Conservation (phyloP, 2,797 vertebrate species). For the Allobates femoralis region DNA sequence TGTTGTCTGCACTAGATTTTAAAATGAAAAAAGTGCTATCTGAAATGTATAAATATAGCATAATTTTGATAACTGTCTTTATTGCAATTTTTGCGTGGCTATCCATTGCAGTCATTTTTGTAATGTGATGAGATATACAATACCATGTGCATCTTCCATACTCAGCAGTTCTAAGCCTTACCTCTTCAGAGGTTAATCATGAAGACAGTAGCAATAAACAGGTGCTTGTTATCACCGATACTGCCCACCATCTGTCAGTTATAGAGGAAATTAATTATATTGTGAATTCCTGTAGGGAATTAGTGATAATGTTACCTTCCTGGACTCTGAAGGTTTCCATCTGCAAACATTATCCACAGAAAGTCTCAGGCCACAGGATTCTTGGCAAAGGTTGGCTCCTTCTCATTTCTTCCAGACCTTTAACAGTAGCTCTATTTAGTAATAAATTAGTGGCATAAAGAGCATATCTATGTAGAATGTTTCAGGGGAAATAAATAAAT, state of each 20-base stretch:
- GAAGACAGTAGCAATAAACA: conserved; percentile 33
- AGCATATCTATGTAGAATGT: neutral
- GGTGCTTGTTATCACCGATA: conserved; percentile 24
- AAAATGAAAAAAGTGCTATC: no score
- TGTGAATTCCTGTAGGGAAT: conserved; percentile 36
- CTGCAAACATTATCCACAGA: conserved; percentile 31
- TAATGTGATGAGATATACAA: neutral
- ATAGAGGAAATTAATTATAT: conserved; percentile 34
- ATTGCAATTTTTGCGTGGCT: no score
- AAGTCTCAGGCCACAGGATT: conserved; percentile 44
- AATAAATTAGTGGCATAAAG: neutral
- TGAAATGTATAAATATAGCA: no score
- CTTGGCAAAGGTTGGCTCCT: conserved; percentile 45
- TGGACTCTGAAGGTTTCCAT: conserved; percentile 48
- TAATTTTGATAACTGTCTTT: no score
- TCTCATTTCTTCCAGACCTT: neutral
- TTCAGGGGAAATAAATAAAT: neutral
- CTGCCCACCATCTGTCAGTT: conserved; percentile 36
- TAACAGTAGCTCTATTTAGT: neutral
- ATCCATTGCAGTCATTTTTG: neutral
- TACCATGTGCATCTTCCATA: neutral
- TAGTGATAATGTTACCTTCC: conserved; percentile 42
- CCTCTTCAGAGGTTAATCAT: conserved; percentile 69
- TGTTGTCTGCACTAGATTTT: no score
- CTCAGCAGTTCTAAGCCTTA: conserved; percentile 17